Evolutionary conservation across 1,140 invertebrate species (phyloP).

Genomic region (Lamellibrachia luymesi): DNA sequence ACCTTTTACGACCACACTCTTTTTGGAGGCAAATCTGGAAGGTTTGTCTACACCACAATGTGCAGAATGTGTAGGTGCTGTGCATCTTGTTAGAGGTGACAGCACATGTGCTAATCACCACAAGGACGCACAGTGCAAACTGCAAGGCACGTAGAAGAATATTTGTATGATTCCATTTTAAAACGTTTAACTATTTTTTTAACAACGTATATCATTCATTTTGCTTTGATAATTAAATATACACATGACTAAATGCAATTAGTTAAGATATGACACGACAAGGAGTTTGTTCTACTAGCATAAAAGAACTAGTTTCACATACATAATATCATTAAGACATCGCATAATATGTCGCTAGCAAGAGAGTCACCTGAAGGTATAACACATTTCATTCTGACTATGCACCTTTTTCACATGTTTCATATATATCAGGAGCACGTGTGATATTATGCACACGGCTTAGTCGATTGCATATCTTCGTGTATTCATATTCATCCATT

Average conservation of each 20-base stretch:
- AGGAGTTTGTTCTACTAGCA: too few species aligned
- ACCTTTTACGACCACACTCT: background rate
- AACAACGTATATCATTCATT: background rate
- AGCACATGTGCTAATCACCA: background rate
- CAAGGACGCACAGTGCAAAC: background rate
- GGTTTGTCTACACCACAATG: background rate
- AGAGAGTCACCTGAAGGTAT: too few species aligned
- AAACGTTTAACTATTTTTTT: background rate
- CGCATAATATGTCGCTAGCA: too few species aligned
- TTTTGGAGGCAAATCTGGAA: background rate
- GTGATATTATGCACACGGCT: background rate
- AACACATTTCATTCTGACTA: too few species aligned
- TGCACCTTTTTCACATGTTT: too few species aligned
- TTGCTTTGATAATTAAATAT: background rate
- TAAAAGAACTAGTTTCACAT: too few species aligned
- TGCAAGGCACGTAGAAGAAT: background rate
- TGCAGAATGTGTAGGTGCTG: background rate
- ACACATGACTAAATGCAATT: background rate
- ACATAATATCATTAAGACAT: too few species aligned
- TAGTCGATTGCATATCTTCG: background rate
- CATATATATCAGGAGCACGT: background rate
- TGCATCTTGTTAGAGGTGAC: background rate
- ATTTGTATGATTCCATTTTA: background rate
- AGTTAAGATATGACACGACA: too few species aligned
- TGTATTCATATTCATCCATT: background rate